Conservation (phyloP, 2,888 invertebrate genomes). For the Thalpophila matura region DNA sequence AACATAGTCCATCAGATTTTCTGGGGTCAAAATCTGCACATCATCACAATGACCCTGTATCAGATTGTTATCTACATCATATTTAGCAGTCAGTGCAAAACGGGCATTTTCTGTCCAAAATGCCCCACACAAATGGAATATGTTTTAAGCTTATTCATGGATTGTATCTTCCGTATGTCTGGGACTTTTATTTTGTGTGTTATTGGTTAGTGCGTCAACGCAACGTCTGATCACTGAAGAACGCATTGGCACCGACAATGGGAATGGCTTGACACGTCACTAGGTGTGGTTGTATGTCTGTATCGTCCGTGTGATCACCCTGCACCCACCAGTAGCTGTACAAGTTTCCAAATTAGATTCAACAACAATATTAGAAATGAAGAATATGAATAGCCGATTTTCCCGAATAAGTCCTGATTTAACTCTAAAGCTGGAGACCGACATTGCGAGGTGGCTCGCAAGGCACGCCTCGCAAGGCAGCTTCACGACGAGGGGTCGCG, state of each 20-base stretch:
- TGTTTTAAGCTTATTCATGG: constrained; percentile 35
- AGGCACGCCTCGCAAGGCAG: no score
- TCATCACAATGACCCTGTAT: neutral
- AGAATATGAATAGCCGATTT: neutral
- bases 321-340: constrained; percentile 71
- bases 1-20: constrained; percentile 20
- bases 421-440: no score
- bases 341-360: constrained; percentile 40
- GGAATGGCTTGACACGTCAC: constrained; percentile 84
- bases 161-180: constrained; percentile 51
- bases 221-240: constrained; percentile 82
- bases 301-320: constrained; percentile 79
- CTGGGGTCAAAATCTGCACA: neutral
- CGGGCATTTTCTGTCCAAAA: neutral
- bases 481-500: no score
- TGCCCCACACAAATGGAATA: constrained; percentile 12
- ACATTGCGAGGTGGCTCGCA: no score
- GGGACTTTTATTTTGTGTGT: constrained; percentile 58
- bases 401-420: neutral
- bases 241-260: constrained; percentile 81
- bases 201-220: constrained; percentile 86
- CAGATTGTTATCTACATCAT: constrained; percentile 2
- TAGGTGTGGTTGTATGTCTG: constrained; percentile 74
- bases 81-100: neutral
- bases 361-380: constrained; percentile 24